These are phyloP conservation scores for Hydropotes inermis DNA, from an alignment of 2,113 vertebrate species.

Conservation along the genomic window DNA sequence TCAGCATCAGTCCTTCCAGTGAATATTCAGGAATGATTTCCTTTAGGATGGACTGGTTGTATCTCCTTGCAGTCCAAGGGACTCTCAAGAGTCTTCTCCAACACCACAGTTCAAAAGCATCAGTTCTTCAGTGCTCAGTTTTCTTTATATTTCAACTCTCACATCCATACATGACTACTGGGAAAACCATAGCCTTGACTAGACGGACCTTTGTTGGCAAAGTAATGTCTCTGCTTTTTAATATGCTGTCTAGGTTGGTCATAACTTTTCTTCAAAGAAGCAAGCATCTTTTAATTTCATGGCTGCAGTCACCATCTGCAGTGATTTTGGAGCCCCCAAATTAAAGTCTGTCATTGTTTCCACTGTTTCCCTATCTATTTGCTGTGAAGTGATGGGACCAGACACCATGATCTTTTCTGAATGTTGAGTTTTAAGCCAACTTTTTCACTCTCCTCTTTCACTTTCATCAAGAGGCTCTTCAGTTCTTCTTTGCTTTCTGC, in stretches of 20 bases:
- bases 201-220: not conserved
- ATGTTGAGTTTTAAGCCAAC: not conserved
- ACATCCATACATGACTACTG: not conserved
- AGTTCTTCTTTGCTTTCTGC: not conserved
- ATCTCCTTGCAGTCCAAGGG: not conserved
- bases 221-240: not conserved
- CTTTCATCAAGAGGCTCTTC: not conserved
- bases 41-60: not conserved
- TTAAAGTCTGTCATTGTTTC: not conserved
- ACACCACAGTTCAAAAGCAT: not conserved
- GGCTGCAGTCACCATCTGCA: not conserved
- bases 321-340: not conserved
- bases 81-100: not conserved
- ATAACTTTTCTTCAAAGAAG: not conserved
- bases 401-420: not conserved
- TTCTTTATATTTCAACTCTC: not conserved
- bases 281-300: not conserved
- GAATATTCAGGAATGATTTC: not conserved
- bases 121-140: fast-evolving
- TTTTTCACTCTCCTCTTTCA: not conserved
- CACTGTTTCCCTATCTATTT: not conserved
- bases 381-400: not conserved
- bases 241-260: not conserved
- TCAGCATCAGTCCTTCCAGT: not conserved
- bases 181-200: not conserved